Percentiles rank a stretch among this genome's conserved stretches.
These are phyloP conservation scores for Microcebus ravelobensis DNA, from an alignment of 2,113 vertebrate species.

Conservation along the genomic window DNA sequence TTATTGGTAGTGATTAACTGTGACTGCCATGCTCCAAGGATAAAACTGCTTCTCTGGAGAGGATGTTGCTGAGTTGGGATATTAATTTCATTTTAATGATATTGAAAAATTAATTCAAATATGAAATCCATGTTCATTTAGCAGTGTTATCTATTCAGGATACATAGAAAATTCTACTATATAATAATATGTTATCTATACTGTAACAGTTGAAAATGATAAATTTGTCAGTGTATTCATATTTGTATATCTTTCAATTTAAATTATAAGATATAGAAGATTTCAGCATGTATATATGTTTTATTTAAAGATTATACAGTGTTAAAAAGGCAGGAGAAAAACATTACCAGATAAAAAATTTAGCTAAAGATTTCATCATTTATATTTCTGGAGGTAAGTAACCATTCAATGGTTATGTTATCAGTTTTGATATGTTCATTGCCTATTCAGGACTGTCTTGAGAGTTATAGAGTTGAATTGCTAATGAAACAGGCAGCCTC, in stretches of 20 bases:
- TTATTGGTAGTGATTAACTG: conserved; percentile 52
- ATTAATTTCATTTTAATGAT: conserved; percentile 81
- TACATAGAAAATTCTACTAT: not conserved
- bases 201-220: conserved; percentile 2
- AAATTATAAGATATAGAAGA: not conserved
- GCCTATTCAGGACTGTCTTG: not conserved
- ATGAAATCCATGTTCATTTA: conserved; percentile 68
- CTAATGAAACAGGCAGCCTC: not conserved
- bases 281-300: not conserved
- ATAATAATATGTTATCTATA: not conserved
- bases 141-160: not conserved
- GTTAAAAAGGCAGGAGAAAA: not conserved
- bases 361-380: not conserved
- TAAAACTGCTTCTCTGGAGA: conserved; percentile 58
- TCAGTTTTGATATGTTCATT: not conserved
- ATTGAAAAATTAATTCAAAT: conserved; percentile 70
- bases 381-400: not conserved
- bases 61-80: conserved; percentile 39
- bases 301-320: not conserved
- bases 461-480: not conserved
- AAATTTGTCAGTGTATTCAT: not conserved
- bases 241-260: not conserved
- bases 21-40: conserved; percentile 58
- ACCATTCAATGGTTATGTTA: not conserved
- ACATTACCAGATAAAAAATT: not conserved